Evolutionary conservation across 2,888 invertebrate species (phyloP).

Genomic region (Torymus tubicola): DNA sequence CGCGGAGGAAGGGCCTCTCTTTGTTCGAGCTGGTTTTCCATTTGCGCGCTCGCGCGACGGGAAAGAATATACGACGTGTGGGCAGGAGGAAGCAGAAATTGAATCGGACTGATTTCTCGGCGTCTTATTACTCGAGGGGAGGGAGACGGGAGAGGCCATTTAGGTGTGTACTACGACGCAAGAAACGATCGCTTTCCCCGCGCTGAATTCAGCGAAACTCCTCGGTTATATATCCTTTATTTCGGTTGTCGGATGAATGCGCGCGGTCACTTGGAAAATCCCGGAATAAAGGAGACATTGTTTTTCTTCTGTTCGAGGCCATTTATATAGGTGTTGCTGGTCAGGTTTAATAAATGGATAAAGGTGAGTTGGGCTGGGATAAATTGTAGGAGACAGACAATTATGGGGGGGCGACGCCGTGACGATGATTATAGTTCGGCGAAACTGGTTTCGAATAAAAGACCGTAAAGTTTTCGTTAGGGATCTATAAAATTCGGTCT

Average conservation of each 20-base stretch:
- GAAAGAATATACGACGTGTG: no score
- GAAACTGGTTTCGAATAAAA: neutral
- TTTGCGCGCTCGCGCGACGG: no score
- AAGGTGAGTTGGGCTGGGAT: no score
- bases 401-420: no score
- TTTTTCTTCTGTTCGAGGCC: no score
- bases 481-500: no score
- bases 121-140: slow-evolving; percentile 27
- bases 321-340: no score
- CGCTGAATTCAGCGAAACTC: neutral
- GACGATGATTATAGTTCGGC: neutral
- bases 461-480: no score
- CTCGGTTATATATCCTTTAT: neutral
- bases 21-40: slow-evolving; percentile 37
- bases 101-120: slow-evolving; percentile 16
- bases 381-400: no score
- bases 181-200: slow-evolving; percentile 1
- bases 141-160: neutral
- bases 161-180: neutral
- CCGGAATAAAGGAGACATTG: neutral
- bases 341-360: no score
- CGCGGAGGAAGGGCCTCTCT: slow-evolving; percentile 20
- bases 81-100: slow-evolving; percentile 11
- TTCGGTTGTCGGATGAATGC: no score
- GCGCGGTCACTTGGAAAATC: no score